These are phyloP conservation scores for Holothuria leucospilota DNA, from an alignment of 53 echinoderm and acorn worm species.

Conservation along the genomic window DNA sequence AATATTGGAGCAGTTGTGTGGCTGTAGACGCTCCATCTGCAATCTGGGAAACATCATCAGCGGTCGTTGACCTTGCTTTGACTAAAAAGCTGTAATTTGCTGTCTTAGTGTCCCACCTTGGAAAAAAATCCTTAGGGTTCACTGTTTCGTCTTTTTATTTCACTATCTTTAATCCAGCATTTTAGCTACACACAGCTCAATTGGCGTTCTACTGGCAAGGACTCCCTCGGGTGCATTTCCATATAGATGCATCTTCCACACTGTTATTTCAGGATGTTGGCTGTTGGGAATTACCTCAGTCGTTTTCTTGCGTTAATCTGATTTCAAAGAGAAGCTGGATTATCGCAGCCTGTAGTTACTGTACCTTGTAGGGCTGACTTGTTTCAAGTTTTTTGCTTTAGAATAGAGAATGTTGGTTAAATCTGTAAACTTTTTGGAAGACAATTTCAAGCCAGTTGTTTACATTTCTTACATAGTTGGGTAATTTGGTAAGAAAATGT, in stretches of 20 bases:
- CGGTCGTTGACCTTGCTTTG: conserved; percentile 37
- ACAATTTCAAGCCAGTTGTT: no score
- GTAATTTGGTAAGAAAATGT: no score
- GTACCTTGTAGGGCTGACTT: no score
- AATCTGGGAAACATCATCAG: not conserved
- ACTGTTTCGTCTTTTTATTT: conserved; percentile 25
- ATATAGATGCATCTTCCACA: conserved; percentile 37
- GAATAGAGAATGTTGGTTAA: no score
- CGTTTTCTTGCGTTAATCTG: conserved; percentile 32
- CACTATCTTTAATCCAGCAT: conserved; percentile 42
- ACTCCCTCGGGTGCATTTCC: conserved; percentile 35
- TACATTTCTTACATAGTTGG: no score
- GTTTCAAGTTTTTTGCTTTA: no score
- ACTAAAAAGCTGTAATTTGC: conserved; percentile 39
- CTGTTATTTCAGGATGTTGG: conserved; percentile 41
- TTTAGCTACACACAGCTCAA: conserved; percentile 36
- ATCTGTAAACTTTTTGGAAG: no score
- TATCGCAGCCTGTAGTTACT: conserved; percentile 9
- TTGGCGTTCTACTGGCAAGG: conserved; percentile 36
- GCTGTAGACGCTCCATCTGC: not conserved
- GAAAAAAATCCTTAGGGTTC: conserved; percentile 40
- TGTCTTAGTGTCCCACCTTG: conserved; percentile 35
- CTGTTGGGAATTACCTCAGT: conserved; percentile 30
- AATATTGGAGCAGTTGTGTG: conserved; percentile 28
- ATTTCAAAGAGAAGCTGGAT: conserved; percentile 27